These are phyloP conservation scores for Corapipo altera DNA, from an alignment of 2,113 vertebrate genomes.

Conservation along the genomic window DNA sequence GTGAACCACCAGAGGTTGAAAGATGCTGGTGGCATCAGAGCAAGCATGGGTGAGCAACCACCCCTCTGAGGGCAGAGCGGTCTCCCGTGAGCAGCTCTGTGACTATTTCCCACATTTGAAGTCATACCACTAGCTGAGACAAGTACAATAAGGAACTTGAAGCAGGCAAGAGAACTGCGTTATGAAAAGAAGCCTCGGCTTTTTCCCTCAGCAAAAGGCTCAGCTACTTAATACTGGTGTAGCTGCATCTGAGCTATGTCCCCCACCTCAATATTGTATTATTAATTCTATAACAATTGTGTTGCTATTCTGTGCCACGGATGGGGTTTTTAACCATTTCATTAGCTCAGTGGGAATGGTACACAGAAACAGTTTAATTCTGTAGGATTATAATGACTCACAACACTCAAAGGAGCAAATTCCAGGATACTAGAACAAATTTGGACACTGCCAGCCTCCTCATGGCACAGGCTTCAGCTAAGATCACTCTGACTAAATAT, in stretches of 20 bases:
- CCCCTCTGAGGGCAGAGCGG: not conserved
- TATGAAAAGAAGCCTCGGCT: not conserved
- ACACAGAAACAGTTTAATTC: conserved; percentile 28
- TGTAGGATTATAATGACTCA: conserved; percentile 12
- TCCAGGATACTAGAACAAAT: conserved; percentile 39
- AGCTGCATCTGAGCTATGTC: not conserved
- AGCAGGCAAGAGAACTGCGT: not conserved
- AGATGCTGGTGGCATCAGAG: not conserved
- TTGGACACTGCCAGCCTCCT: conserved; percentile 33
- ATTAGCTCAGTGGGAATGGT: conserved; percentile 11
- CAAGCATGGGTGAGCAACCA: not conserved
- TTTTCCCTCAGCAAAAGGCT: not conserved
- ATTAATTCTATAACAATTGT: conserved; percentile 42
- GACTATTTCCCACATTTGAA: not conserved
- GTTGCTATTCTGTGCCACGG: not conserved
- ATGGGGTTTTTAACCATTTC: conserved; percentile 34
- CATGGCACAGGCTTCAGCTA: conserved; percentile 20
- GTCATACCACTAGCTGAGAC: not conserved
- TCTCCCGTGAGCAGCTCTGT: not conserved
- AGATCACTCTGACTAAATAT: conserved; percentile 38
- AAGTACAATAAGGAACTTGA: not conserved
- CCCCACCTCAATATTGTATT: not conserved
- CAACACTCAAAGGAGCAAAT: conserved; percentile 40
- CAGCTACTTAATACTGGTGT: not conserved
- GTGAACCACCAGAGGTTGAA: not conserved